Evolutionary conservation across 2,888 invertebrate species (phyloP), one percentile per base, ranked within the genome.

Genomic region (Polylopha cassiicola): DNA sequence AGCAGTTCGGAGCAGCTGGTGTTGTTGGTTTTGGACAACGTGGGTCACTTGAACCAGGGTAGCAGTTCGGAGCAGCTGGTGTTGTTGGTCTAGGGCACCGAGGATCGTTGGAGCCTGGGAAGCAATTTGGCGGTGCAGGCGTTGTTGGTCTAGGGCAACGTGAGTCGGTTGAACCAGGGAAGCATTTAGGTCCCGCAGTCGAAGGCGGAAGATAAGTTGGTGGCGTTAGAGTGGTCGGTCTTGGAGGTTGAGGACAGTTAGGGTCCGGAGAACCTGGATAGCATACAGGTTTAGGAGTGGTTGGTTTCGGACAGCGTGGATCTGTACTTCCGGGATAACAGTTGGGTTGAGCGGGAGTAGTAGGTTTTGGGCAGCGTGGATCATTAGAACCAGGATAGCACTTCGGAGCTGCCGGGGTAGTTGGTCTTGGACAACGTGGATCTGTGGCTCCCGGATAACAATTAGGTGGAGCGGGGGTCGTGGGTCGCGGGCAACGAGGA

Each of bases 321-420:
- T 74, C 66, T 16, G 24, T 41, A 7, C 39, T 37, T 13, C 39
- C 43, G 8, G 43, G 34, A 32, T 44, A 46, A 27, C 44, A 34
- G 51, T 49, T 36, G 51, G 61, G 43, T 58, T 15, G 53, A 4
- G 31, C 17, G 31, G 1, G 37, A 6, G 43, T 46, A 8, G 57
- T 52, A 16, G 58, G 48, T 32, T 46, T 28, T n/a, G 55, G 45
- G 31, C 50, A 56, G 39, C 61, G 43, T 28, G 61, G 51, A 39
- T 61, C 63, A 6, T 37, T 47, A 4, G 60, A 62, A 29, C 71
- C 72, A 10, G 73, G n/a, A n/a, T n/a, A n/a, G n/a, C n/a, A n/a
- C n/a, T n/a, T n/a, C n/a, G n/a, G n/a, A n/a, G n/a, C n/a, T n/a
- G n/a, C n/a, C n/a, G n/a, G n/a, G n/a, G n/a, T n/a, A n/a, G n/a